Conservation (phyloP, 1,140 invertebrate species). For the Marisa cornuarietis region DNA sequence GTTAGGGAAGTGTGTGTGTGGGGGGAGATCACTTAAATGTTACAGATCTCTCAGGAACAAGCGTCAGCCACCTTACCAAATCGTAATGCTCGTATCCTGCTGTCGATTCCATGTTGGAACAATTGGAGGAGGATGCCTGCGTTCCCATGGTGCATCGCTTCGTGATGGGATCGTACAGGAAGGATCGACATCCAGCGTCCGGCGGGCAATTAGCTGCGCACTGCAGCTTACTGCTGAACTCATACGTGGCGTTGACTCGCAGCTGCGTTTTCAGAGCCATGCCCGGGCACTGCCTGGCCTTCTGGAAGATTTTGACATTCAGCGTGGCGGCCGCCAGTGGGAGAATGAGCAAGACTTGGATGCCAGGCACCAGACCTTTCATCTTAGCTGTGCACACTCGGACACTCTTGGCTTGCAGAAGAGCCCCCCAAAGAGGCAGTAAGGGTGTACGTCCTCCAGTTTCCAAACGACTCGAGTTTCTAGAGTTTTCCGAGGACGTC, state of each 20-base stretch:
- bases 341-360: too few species aligned
- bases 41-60: too few species aligned
- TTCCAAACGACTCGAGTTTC: too few species aligned
- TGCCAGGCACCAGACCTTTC: too few species aligned
- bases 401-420: too few species aligned
- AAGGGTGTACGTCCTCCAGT: too few species aligned
- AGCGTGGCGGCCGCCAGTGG: too few species aligned
- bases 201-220: conserved; percentile 3
- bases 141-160: not conserved
- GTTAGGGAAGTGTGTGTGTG: too few species aligned
- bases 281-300: not conserved
- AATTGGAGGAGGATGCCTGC: not conserved
- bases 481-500: too few species aligned
- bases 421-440: too few species aligned
- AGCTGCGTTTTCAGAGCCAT: not conserved
- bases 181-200: not conserved
- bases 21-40: too few species aligned
- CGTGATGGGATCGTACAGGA: not conserved
- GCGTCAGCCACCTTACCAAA: not conserved
- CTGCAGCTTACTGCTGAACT: conserved; percentile 5
- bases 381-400: too few species aligned
- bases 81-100: not conserved
- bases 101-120: conserved; percentile 15
- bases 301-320: conserved; percentile 1
- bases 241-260: not conserved